Evolutionary conservation across 1,140 invertebrate species (phyloP), one percentile per base, ranked within the genome.

Genomic region (Neodiprion virginianus): DNA sequence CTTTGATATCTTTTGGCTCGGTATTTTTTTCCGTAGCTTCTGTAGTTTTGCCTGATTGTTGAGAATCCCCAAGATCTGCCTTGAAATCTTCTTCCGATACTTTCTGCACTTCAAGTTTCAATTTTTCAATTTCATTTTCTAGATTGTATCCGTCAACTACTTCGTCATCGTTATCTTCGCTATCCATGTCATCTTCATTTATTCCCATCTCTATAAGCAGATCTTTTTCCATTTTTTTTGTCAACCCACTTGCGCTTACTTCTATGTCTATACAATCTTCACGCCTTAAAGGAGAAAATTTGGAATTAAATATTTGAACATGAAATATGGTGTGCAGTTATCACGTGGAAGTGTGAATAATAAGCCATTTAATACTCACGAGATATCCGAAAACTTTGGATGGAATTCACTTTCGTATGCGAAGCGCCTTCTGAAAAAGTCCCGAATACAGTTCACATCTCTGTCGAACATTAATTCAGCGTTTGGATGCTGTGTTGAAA

Each of bases 401-500:
- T 92, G 95, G 7, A 95, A 88, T 81, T 95, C 94, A 86, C 96
- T 97, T 88, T 99, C 98, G 88, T 95, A 99, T 1, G 91, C 91
- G 88, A 99, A 99, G 72, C 96, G 91, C 86, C 94, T 93, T 82
- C 93, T 94, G 87, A 99, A 99, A 88, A 99, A 99, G 72, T 95
- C 94, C 75, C 94, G 90, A 12, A 99, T 91, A 86, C 98, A 99
- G 67, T 93, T 93, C 0, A 99, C 98, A 91, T 99, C 98, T 80
- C 98, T 91, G 74, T 99, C 93, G 88, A 99, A 99, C 89, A 95
- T 97, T 92, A 94, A 93, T 91, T 98, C 92, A 49, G 98, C 98
- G 90, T 99, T 98, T 21, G 89, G 85, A 89, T 99, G 98, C 68
- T 93, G 93, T 0, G 94, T 98, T 8, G 97, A 99, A 66, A 99